These are phyloP conservation scores for Drosophila eugracilis DNA, from an alignment of 1,140 invertebrate genomes.

Conservation along the genomic window DNA sequence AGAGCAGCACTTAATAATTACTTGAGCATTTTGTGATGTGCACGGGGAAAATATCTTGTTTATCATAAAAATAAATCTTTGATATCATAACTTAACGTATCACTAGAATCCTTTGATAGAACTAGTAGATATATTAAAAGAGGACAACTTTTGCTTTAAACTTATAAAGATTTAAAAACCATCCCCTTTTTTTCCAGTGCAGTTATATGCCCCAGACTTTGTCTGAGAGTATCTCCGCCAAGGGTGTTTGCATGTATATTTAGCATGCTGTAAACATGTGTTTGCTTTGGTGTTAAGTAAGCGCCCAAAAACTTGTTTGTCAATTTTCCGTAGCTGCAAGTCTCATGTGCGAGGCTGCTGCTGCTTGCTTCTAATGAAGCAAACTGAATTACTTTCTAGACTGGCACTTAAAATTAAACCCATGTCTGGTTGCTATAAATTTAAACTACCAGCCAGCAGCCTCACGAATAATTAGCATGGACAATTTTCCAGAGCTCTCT, in stretches of 20 bases:
- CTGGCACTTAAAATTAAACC: conserved; percentile 40
- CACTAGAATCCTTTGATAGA: neutral
- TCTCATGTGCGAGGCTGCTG: conserved; percentile 18
- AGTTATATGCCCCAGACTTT: conserved; percentile 12
- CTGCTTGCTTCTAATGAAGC: conserved; percentile 38
- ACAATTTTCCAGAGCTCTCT: conserved; percentile 45
- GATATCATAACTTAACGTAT: neutral
- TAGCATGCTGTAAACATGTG: conserved; percentile 64
- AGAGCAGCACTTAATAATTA: conserved; percentile 81
- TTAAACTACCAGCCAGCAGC: conserved; percentile 18
- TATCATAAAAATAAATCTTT: neutral
- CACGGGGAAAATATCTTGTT: too few species aligned
- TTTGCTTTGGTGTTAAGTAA: conserved; percentile 72
- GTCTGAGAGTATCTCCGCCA: conserved; percentile 15
- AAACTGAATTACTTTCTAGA: conserved; percentile 48
- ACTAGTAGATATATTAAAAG: too few species aligned
- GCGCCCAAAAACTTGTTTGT: conserved; percentile 62
- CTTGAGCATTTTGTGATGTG: conserved; percentile 74
- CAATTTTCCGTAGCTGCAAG: conserved; percentile 47
- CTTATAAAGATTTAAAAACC: neutral
- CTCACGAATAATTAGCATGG: conserved; percentile 60
- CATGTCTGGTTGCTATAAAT: conserved; percentile 19
- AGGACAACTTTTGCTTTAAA: neutral
- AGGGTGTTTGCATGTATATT: conserved; percentile 21
- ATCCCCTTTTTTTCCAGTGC: neutral